Percentiles rank a stretch among this genome's conserved stretches.
Evolutionary conservation across 2,888 invertebrate species (phyloP).

Genomic region (Melangyna quadrimaculata): DNA sequence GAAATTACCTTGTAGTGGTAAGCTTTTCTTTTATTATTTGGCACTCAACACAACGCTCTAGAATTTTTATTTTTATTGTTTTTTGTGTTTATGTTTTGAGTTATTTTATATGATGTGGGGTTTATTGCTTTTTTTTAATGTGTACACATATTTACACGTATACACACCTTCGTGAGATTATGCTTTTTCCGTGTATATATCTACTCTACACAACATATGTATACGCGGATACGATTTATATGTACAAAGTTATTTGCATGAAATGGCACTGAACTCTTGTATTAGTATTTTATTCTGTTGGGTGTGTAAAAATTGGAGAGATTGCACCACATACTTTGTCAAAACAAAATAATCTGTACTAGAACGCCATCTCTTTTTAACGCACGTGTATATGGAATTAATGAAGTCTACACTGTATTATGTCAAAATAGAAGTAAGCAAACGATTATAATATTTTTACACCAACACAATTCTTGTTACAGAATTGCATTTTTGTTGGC

Average conservation of each 20-base stretch:
- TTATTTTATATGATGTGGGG: neutral
- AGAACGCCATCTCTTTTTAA: conserved; percentile 26
- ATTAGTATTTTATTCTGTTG: conserved; percentile 26
- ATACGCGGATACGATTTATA: conserved; percentile 2
- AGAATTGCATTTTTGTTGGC: neutral
- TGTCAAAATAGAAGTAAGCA: conserved; percentile 46
- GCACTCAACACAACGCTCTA: neutral
- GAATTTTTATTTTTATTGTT: neutral
- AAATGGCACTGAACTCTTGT: conserved; percentile 68
- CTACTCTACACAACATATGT: conserved; percentile 32
- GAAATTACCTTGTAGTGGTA: neutral
- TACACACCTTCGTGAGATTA: neutral
- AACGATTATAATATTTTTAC: neutral
- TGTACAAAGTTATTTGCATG: conserved; percentile 59
- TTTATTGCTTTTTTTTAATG: conserved; percentile 12
- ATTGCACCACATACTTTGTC: neutral
- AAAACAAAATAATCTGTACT: neutral
- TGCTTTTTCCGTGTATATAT: neutral
- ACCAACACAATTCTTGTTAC: neutral
- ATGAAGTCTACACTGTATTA: conserved; percentile 30
- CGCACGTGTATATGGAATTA: conserved; percentile 36
- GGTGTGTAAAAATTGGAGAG: neutral
- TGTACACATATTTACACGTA: conserved; percentile 14
- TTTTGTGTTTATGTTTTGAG: conserved; percentile 23
- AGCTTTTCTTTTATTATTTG: neutral